Conservation (phyloP, 2,113 vertebrate genomes). For the Halichoerus grypus region DNA sequence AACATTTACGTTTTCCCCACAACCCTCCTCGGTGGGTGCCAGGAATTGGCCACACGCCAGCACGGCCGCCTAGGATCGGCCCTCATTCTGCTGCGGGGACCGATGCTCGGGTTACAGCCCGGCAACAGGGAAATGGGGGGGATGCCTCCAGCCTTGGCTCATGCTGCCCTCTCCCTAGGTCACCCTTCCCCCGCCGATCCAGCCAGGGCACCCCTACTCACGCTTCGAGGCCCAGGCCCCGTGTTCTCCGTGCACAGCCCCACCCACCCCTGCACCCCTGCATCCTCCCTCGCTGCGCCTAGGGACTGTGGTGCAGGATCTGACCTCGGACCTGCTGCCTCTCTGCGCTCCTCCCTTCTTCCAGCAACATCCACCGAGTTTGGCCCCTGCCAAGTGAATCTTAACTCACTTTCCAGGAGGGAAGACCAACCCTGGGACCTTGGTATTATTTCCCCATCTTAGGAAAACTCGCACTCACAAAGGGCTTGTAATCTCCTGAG, state of each 20-base stretch:
- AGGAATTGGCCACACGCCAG: not conserved
- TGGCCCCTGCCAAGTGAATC: not conserved
- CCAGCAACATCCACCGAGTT: not conserved
- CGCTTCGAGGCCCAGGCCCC: not conserved
- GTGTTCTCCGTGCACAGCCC: not conserved
- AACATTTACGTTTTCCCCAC: not conserved
- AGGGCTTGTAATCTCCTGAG: not conserved
- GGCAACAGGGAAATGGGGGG: too few species aligned
- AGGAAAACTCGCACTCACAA: too few species aligned
- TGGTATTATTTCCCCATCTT: not conserved
- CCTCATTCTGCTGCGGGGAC: not conserved
- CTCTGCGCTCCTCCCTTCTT: not conserved
- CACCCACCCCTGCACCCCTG: not conserved
- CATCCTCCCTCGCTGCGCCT: rapidly evolving
- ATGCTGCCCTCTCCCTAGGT: not conserved
- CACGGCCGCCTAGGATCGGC: rapidly evolving
- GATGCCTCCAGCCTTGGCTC: too few species aligned
- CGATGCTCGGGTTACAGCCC: too few species aligned
- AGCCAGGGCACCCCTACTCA: not conserved
- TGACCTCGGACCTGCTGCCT: rapidly evolving
- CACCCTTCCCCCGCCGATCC: rapidly evolving
- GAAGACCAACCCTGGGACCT: not conserved
- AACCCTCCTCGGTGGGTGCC: not conserved
- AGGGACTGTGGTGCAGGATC: not conserved
- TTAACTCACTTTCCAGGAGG: not conserved